phyloP scores from a whole-genome alignment of 2,113 vertebrate species.

The Pomatorhinus ruficollis region DNA sequence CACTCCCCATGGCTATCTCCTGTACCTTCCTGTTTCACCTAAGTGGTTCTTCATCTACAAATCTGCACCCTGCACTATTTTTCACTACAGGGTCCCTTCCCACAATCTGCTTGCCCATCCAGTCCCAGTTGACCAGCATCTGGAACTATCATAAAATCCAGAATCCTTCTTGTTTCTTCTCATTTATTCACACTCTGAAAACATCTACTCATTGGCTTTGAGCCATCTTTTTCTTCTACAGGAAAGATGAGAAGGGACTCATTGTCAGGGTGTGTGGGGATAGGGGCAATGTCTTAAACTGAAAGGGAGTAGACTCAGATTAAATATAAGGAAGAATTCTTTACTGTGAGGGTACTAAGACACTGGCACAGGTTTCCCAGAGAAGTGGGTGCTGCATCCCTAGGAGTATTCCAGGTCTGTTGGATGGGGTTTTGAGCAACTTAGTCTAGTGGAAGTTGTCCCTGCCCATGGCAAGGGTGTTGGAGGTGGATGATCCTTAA shows the following conservation, averaged over 20 bases:
- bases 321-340: neutral
- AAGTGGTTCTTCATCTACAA: neutral
- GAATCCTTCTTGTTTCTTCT: neutral
- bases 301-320: neutral
- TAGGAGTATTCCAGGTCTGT: neutral
- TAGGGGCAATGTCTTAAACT: neutral
- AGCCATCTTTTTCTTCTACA: neutral
- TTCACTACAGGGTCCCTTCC: neutral
- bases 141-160: neutral
- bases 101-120: neutral
- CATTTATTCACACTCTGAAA: neutral
- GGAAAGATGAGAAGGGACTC: neutral
- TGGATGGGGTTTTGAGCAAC: neutral
- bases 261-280: neutral
- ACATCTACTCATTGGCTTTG: neutral
- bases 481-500: neutral
- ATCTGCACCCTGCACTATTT: neutral
- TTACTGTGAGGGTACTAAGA: neutral
- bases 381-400: neutral
- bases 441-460: neutral
- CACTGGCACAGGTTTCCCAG: neutral
- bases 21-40: neutral
- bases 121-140: neutral
- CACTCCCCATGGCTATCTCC: neutral
- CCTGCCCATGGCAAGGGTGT: rapidly evolving